Percentiles rank a stretch among this genome's conserved stretches.
phyloP scores from a whole-genome alignment of 2,113 vertebrate species.

The Lutjanus erythropterus region DNA sequence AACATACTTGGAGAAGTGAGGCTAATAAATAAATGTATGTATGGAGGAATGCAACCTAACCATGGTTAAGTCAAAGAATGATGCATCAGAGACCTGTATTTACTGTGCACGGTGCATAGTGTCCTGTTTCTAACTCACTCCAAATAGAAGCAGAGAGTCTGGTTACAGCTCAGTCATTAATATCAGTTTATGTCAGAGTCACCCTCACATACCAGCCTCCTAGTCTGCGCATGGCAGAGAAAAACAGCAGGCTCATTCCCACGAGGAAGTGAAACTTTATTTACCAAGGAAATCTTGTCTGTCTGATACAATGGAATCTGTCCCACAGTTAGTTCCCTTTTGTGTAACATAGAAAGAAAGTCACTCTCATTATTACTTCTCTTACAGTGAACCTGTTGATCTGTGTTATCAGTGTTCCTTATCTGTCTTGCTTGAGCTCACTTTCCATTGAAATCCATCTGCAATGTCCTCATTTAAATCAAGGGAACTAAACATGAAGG shows the following conservation, averaged over 20 bases:
- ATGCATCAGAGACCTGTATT: not conserved
- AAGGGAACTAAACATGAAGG: no score
- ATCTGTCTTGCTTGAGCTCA: not conserved
- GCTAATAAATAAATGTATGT: conserved; percentile 1
- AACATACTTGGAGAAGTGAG: not conserved
- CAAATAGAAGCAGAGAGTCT: conserved; percentile 65
- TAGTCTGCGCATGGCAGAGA: not conserved
- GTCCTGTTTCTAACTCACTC: conserved; percentile 35
- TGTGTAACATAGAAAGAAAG: not conserved
- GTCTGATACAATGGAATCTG: not conserved
- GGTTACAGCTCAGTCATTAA: conserved; percentile 53
- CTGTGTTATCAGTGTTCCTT: not conserved
- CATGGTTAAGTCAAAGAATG: not conserved
- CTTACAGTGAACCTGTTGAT: not conserved
- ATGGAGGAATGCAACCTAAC: not conserved
- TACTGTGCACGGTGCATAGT: not conserved
- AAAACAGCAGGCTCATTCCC: not conserved
- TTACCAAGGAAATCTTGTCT: not conserved
- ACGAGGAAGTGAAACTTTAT: not conserved
- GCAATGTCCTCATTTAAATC: not conserved
- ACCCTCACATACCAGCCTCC: not conserved
- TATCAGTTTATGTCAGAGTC: conserved; percentile 31
- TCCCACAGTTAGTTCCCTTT: not conserved
- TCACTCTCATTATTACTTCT: not conserved
- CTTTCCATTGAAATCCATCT: not conserved